These are phyloP conservation scores for Labeo calbasu DNA, from an alignment of 2,797 vertebrate genomes.

Conservation along the genomic window DNA sequence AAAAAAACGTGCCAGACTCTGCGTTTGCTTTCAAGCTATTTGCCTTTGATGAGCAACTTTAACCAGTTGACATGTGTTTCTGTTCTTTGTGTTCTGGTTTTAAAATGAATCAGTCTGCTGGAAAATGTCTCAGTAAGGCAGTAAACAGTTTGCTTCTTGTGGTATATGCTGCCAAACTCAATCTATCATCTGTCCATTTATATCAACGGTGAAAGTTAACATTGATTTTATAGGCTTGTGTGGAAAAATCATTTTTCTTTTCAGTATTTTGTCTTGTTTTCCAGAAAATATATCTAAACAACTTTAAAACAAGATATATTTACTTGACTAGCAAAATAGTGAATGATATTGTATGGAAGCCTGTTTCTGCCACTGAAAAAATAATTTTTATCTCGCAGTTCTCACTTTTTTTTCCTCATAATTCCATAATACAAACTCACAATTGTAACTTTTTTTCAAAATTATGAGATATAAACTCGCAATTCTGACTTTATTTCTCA, in stretches of 20 bases:
- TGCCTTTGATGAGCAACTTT: conserved; percentile 2
- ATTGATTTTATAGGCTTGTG: background rate
- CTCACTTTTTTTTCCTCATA: no score
- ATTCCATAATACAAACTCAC: no score
- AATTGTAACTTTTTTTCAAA: no score
- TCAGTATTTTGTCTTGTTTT: background rate
- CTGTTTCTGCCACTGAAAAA: no score
- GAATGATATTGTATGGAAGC: no score
- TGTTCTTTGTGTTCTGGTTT: conserved; percentile 1
- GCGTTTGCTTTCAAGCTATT: conserved; percentile 18
- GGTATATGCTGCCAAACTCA: background rate
- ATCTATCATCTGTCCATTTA: background rate
- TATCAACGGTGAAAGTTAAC: background rate
- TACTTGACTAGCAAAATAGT: no score
- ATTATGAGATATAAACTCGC: no score
- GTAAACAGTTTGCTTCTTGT: background rate
- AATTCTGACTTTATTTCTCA: no score
- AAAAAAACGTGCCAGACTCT: conserved; percentile 7
- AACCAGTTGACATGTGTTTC: background rate
- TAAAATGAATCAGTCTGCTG: background rate
- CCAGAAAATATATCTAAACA: background rate
- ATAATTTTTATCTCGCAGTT: no score
- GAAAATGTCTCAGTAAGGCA: background rate
- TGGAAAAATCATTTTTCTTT: background rate
- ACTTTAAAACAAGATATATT: background rate